Conservation (phyloP, 2,888 invertebrate genomes). For the Melinaea menophilus region DNA sequence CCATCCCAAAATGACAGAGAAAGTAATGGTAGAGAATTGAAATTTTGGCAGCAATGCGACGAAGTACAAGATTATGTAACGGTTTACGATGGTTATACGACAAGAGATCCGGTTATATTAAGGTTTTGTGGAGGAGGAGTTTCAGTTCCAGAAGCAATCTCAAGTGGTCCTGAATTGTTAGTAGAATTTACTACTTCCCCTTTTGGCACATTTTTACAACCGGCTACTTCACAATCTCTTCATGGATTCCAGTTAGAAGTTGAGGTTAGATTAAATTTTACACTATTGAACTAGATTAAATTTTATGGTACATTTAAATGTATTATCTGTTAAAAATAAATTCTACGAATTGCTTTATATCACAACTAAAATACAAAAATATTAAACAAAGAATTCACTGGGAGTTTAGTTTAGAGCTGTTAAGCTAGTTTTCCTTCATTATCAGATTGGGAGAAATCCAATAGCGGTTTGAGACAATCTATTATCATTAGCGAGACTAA, state of each 20-base stretch:
- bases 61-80: constrained; percentile 93
- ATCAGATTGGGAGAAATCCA: constrained; percentile 19
- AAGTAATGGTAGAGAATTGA: constrained; percentile 76
- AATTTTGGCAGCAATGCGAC: constrained; percentile 92
- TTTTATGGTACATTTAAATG: too few species aligned
- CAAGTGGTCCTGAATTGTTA: constrained; percentile 91
- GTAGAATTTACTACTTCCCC: constrained; percentile 94
- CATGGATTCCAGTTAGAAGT: constrained; percentile 95
- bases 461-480: constrained; percentile 36
- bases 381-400: neutral
- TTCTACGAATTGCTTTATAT: neutral
- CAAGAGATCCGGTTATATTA: constrained; percentile 90
- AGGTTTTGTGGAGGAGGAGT: constrained; percentile 95
- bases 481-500: constrained; percentile 40
- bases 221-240: constrained; percentile 85
- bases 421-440: constrained; percentile 2
- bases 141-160: constrained; percentile 89
- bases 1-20: constrained; percentile 74
- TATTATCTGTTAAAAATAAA: too few species aligned
- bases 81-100: constrained; percentile 92
- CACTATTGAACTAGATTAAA: neutral
- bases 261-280: constrained; percentile 52
- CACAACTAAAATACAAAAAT: neutral
- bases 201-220: constrained; percentile 91
- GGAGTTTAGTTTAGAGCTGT: neutral